Evolutionary conservation across 2,113 vertebrate species (phyloP).

Genomic region (Laticauda colubrina): DNA sequence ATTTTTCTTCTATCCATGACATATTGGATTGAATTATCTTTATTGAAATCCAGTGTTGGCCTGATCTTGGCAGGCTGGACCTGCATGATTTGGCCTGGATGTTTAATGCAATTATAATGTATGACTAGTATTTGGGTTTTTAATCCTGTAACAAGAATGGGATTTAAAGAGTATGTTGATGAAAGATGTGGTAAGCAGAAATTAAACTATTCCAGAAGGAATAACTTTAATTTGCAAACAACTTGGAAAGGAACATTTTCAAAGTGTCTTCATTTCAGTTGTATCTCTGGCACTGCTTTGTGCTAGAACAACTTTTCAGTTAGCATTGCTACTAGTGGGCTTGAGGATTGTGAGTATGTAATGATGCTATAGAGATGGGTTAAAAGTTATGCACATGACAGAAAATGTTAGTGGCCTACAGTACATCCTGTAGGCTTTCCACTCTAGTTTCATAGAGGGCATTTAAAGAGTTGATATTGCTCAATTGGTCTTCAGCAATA

Average conservation of each 20-base stretch:
- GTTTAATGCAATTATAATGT: slow-evolving; percentile 70
- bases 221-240: slow-evolving; percentile 65
- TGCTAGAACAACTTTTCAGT: slow-evolving; percentile 62
- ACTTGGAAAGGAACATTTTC: slow-evolving; percentile 48
- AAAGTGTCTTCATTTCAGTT: slow-evolving; percentile 47
- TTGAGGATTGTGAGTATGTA: slow-evolving; percentile 51
- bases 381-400: slow-evolving; percentile 52
- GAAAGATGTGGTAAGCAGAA: slow-evolving; percentile 63
- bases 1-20: slow-evolving; percentile 64
- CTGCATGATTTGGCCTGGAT: slow-evolving; percentile 76
- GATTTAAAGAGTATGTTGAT: slow-evolving; percentile 68
- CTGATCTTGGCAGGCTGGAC: slow-evolving; percentile 81
- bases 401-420: slow-evolving; percentile 56
- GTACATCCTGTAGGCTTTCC: slow-evolving; percentile 30
- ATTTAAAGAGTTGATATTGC: slow-evolving; percentile 54
- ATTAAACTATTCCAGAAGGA: slow-evolving; percentile 66
- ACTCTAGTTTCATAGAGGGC: slow-evolving; percentile 48
- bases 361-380: slow-evolving; percentile 52
- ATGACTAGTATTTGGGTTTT: slow-evolving; percentile 62
- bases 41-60: slow-evolving; percentile 73
- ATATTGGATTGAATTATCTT: slow-evolving; percentile 61
- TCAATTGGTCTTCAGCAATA: slow-evolving; percentile 33
- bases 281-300: slow-evolving; percentile 57
- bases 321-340: slow-evolving; percentile 59
- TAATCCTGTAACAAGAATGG: slow-evolving; percentile 63